These are phyloP conservation scores for Jacana jacana DNA, from an alignment of 2,113 vertebrate genomes.

Conservation along the genomic window DNA sequence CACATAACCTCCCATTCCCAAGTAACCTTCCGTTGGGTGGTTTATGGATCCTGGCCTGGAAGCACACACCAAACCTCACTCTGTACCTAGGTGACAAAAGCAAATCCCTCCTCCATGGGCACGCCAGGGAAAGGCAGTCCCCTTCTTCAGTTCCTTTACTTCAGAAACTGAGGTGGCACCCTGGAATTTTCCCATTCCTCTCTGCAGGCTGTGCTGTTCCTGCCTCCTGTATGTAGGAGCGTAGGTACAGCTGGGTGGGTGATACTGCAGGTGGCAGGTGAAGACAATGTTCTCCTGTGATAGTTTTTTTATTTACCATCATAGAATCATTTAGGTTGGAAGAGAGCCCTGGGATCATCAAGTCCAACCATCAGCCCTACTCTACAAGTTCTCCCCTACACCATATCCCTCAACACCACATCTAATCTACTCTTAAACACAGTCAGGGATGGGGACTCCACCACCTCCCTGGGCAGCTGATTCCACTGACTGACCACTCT, in stretches of 20 bases:
- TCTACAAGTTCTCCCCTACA: too few relatives aligned
- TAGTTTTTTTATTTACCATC: background rate
- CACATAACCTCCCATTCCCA: too few relatives aligned
- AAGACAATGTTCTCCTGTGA: background rate
- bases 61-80: background rate
- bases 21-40: rapidly evolving
- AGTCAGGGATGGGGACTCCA: too few relatives aligned
- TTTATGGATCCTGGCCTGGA: background rate
- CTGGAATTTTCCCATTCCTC: background rate
- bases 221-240: background rate
- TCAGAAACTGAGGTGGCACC: background rate
- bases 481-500: too few relatives aligned
- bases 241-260: rapidly evolving
- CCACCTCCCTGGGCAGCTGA: too few relatives aligned
- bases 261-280: background rate
- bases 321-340: too few relatives aligned
- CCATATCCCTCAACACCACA: too few relatives aligned
- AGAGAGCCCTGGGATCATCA: too few relatives aligned
- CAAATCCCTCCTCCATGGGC: rapidly evolving
- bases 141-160: background rate
- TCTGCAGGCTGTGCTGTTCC: background rate
- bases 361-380: too few relatives aligned
- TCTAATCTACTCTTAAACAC: too few relatives aligned
- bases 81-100: background rate
- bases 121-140: background rate